Evolutionary conservation across 2,113 vertebrate genomes (phyloP).

Genomic region (Pollachius pollachius): DNA sequence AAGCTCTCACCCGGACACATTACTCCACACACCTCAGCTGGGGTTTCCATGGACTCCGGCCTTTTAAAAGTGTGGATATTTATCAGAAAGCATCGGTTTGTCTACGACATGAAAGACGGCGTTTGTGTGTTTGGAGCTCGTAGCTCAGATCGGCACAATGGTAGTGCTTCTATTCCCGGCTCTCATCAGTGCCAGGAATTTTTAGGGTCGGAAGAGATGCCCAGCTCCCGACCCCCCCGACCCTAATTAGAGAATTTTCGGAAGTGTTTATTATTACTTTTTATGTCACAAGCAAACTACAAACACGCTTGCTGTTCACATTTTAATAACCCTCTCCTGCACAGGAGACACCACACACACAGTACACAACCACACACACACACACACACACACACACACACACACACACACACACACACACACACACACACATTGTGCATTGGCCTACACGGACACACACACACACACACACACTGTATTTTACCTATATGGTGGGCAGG

Average conservation of each 20-base stretch:
- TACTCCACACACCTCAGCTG: conserved; percentile 7
- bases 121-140: conserved; percentile 26
- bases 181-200: conserved; percentile 2
- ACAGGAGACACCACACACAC: neutral
- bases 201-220: conserved; percentile 12
- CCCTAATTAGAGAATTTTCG: no score
- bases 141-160: conserved; percentile 20
- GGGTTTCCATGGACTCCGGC: neutral
- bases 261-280: no score
- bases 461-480: neutral
- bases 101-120: conserved; percentile 8
- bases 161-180: conserved; percentile 11
- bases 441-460: no score
- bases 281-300: no score
- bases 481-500: no score
- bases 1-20: conserved; percentile 27
- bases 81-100: neutral
- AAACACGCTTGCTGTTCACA: no score
- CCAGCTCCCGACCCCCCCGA: neutral
- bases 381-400: no score
- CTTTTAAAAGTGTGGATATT: neutral
- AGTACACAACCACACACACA: no score
- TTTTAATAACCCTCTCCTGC: no score
- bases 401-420: no score
- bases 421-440: neutral